Conservation (phyloP, 2,888 invertebrate genomes). For the Drosophila colorata region DNA sequence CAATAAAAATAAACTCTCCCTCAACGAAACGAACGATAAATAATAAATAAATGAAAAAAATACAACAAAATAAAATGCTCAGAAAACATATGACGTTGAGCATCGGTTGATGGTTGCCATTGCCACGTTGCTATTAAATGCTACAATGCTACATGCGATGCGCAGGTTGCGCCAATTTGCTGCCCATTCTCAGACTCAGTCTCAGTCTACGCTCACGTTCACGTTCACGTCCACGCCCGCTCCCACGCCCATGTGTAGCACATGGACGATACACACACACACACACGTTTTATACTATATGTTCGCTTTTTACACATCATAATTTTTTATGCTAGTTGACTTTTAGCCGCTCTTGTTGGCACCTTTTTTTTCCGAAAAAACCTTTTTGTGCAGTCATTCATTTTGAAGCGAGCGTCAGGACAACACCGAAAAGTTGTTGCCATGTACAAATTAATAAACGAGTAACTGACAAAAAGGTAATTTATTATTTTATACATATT, state of each 20-base stretch:
- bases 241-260: conserved; percentile 10
- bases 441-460: conserved; percentile 82
- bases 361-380: conserved; percentile 42
- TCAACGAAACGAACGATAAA: conserved; percentile 20
- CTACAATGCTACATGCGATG: conserved; percentile 54
- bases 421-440: conserved; percentile 76
- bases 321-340: conserved; percentile 81
- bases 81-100: conserved; percentile 61
- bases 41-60: conserved; percentile 25
- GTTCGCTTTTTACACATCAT: conserved; percentile 76
- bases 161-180: conserved; percentile 76
- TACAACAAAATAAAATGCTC: conserved; percentile 33
- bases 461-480: conserved; percentile 82
- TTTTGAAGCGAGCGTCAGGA: conserved; percentile 56
- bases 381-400: conserved; percentile 61
- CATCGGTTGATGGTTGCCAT: conserved; percentile 50
- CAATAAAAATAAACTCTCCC: conserved; percentile 57
- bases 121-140: conserved; percentile 73
- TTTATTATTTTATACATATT: conserved; percentile 83
- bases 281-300: conserved; percentile 39
- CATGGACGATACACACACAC: background rate
- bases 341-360: conserved; percentile 68
- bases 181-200: conserved; percentile 25
- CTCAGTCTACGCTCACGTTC: conserved; percentile 1
- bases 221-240: conserved; percentile 1